Base-by-base conservation (phyloP, 2,888 invertebrate genomes). In the Hirtodrosophila confusa region DNA sequence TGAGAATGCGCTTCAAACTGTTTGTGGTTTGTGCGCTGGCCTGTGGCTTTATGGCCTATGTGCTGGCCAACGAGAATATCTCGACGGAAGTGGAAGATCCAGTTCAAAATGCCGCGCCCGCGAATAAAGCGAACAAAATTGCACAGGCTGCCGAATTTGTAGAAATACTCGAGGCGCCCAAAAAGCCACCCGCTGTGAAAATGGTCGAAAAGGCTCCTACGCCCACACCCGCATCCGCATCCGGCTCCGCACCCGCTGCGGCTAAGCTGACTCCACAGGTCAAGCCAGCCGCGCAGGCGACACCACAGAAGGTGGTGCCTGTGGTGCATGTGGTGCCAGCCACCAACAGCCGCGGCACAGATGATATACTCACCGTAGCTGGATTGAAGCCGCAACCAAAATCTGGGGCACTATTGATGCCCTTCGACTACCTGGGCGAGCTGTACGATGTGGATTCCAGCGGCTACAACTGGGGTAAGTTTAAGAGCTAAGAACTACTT, bases 391-490 rank as follows among this genome's bases (percentile, higher is more conserved):
- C 86, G 4, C 72, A 75, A 66, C 45, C 79, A 24, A 82, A 69
- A 44, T 87, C 87, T 2, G 90, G 90, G 3, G 89, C 89, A 8
- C 62, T 89, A 24, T 61, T 85, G n/a, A 78, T 87, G 74, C 75
- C 77, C 24, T 75, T 75, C 36, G 89, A 88, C 23, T 90, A 89
- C 54, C 50, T 90, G 69, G 90, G 89, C n/a, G 89, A 89, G 71
- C 78, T 90, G 17, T 86, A 78, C 67, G 90, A 90, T 69, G 69
- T 88, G 55, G 88, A 89, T 60, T 36, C 36, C 60, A 86, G 79
- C 50, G 90, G 89, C 49, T 90, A 90, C 65, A 86, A 90, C 73
- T 90, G 90, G 90, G 78, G 90, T 90, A 75, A 90, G 90, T 89
- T 33, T 37, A 9, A n/a, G 0, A 35, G 24, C 3, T 7, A 9